Base-by-base conservation (phyloP, 64 coral and sea anemone species). In the Exaiptasia diaphana region DNA sequence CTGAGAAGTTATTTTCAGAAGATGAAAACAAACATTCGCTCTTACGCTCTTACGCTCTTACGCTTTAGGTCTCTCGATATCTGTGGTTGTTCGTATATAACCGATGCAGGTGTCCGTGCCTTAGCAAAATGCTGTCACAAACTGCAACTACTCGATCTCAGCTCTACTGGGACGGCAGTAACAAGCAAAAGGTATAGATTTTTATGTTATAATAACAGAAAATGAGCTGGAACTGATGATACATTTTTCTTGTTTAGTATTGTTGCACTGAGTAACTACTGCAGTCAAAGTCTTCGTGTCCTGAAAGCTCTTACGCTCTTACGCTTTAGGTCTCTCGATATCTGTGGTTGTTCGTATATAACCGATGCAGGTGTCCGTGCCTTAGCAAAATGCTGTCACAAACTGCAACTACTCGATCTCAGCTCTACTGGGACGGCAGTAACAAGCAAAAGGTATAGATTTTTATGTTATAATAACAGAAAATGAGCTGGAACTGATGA, bases 61-160 rank as follows among this genome's bases (percentile, higher is more conserved):
- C n/a, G n/a, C n/a, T n/a, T n/a, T n/a, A 99, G 95, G 64, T 93
- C 84, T 58, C 75, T 99, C 28, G 95, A 99, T 67, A 87, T 99
- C 36, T 99, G 95, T 64, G 95, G 95, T 12, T 99, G 95, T 89
- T 81, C 85, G 38, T 93, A 83, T 24, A 84, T 99, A 1, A 99
- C 74, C 31, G 95, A 99, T 57, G 85, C 62, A 75, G 95, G 95
- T 7, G 90, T 93, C 0, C 86, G 90, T 42, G 90, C 90, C 20
- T 71, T 97, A 34, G 90, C 94, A 50, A 81, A 55, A 28, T 85
- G 65, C 21, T 97, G 94, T 30, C 64, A 83, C 44, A 82, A 82
- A 79, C 64, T 97, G 27, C 85, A 97, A 11, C 22, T 74, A 3
- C 71, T 97, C 53, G 94, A 97, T 32, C 76, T 97, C 20, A 97